Base-by-base conservation (phyloP, 30 jellyfish, hydroid and myxozoan genomes). In the Sanderia malayensis region DNA sequence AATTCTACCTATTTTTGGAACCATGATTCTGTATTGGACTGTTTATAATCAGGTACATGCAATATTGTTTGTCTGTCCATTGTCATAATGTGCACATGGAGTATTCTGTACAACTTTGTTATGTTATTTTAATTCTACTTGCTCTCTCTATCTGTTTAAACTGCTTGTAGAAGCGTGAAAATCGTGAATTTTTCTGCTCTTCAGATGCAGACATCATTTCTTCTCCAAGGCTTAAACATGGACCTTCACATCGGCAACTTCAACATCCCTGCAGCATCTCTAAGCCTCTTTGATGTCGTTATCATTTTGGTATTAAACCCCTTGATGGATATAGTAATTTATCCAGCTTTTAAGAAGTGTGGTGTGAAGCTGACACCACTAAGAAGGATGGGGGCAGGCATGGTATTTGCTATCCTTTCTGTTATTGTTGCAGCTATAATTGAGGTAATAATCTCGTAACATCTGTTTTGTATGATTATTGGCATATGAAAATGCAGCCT, bases 201-300 rank as follows among this genome's bases (percentile, higher is more conserved):
- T n/a, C 73, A 90, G 98, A 90, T 84, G 94, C 96, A 86, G 49
- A 83, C 92, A 3, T 70, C 96, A 7, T 90, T 63, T 33, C 71
- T 90, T 69, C 61, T 90, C 8, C 98, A 90, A 76, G 96, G 94
- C 53, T 81, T 74, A 19, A 30, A 45, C 31, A 76, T 90, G 94
- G 57, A 84, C 37, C 76, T 79, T 15, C 31, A 64, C 2, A 31
- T 90, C 0, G 84, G 76, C 24, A 28, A 45, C 15, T 83, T 90
- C 75, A 58, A 25, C 6, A 34, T 90, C 33, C 96, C 98, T 9
- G 89, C 98, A 0, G 94, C 98, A 0, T 83, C 98, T 13, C 41
- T 90, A 67, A 72, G 90, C 52, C 81, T 90, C 29, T 70, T 90
- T 41, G 94, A 90, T 67, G 44, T 58, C 52, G 31, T 83, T 0